These are phyloP conservation scores for Lasioglossum vierecki DNA, from an alignment of 2,888 invertebrate genomes.

Conservation along the genomic window DNA sequence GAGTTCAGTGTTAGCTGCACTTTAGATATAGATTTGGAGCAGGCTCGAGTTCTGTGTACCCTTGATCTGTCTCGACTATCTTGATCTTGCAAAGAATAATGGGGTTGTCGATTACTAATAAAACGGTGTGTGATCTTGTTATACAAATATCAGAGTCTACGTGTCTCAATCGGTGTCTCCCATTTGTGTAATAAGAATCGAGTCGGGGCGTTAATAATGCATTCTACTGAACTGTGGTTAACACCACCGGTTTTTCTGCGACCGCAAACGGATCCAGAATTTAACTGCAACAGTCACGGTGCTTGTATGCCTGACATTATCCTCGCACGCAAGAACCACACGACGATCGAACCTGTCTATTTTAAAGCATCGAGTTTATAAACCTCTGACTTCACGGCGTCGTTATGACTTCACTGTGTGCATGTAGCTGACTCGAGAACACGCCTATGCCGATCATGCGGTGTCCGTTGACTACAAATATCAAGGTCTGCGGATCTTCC, in stretches of 20 bases:
- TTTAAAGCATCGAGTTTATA: slow-evolving; percentile 11
- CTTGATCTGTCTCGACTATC: not conserved
- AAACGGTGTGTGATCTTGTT: not conserved
- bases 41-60: not conserved
- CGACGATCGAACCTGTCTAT: slow-evolving; percentile 27
- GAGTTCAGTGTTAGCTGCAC: not conserved
- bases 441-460: not conserved
- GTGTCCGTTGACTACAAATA: slow-evolving; percentile 7
- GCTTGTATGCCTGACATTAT: slow-evolving; percentile 20
- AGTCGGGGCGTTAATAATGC: not conserved
- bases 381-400: slow-evolving; percentile 43
- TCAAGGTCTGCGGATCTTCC: slow-evolving; percentile 11
- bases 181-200: not conserved
- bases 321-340: not conserved
- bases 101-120: not conserved
- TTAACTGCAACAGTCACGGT: slow-evolving; percentile 14
- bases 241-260: not conserved
- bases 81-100: not conserved
- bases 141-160: not conserved
- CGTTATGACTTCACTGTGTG: slow-evolving; percentile 11
- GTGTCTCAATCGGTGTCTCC: not conserved
- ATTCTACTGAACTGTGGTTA: not conserved
- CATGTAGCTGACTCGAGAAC: not conserved
- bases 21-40: not conserved
- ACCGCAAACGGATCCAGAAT: not conserved